phyloP scores from a whole-genome alignment of 2,113 vertebrate genomes.

The Hiodon alosoides region DNA sequence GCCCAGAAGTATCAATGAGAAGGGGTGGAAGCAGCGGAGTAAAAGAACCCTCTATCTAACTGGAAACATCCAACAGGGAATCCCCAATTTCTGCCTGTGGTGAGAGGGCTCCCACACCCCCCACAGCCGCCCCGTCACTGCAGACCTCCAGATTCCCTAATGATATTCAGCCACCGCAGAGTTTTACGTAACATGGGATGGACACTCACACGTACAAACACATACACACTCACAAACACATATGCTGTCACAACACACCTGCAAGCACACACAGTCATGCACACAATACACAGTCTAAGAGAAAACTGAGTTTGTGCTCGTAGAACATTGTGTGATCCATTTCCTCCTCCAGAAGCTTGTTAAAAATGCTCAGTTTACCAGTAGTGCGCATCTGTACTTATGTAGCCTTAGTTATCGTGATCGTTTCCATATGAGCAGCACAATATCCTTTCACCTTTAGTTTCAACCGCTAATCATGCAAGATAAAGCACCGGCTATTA shows the following conservation, averaged over 20 bases:
- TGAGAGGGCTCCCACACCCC: not conserved
- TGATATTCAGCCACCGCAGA: conserved; percentile 44
- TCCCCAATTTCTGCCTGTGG: not conserved
- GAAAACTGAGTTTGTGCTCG: no score
- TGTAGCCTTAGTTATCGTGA: not conserved
- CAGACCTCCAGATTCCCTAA: conserved; percentile 25
- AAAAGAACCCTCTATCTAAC: not conserved
- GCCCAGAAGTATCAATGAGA: conserved; percentile 31
- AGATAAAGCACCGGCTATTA: not conserved
- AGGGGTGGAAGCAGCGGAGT: conserved; percentile 15
- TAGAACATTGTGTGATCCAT: no score
- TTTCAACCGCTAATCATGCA: no score
- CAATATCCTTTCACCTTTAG: no score
- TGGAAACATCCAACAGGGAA: not conserved
- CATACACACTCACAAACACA: conserved; percentile 4
- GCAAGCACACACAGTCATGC: not conserved
- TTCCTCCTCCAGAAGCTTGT: no score
- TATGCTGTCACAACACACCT: not conserved
- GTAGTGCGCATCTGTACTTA: not conserved
- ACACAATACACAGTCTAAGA: not conserved
- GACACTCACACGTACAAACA: not conserved
- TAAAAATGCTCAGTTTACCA: no score
- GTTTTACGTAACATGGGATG: conserved; percentile 33
- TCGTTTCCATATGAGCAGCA: not conserved
- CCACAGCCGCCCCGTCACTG: conserved; percentile 5